Evolutionary conservation across 2,113 vertebrate species (phyloP), one percentile per base, ranked within the genome.

Genomic region (Grammomys surdaster): DNA sequence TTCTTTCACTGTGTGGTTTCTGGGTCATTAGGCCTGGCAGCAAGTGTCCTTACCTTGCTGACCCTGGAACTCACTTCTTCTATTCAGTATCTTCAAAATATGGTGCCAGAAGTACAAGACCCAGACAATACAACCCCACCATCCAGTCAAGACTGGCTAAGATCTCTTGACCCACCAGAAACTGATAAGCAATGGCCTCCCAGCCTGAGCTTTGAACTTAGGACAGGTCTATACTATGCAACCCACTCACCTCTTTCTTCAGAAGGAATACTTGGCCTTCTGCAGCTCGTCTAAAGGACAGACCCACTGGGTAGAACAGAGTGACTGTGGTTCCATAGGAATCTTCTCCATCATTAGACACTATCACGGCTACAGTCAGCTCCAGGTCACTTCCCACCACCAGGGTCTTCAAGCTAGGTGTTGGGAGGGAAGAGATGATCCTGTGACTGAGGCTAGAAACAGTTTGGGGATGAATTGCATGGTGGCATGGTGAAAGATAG

Each of bases 331-430:
- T 98, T 94, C 99, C 98, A 75, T 99, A 99, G 43, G 99, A 99
- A 93, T 99, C 98, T 95, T 99, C 99, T 0, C 97, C 98, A 0
- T 77, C 96, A 93, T 99, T 99, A 93, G 98, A 93, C 85, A 99
- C 89, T 2, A 73, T 98, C 31, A 99, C 98, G 0, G 96, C 98
- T 46, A 98, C 56, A 9, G 98, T 67, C 81, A 99, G 33, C 22
- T 99, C 98, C 1, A 98, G 98, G 90, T 98, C 97, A 67, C 98
- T 98, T 54, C 99, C 99, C 48, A 99, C 99, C 54, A 97, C 12
- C 65, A 98, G 56, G 13, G 86, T 97, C 82, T 96, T 60, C 92
- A 98, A 36, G 54, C 98, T 98, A 80, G 36, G 13, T 19, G 9
- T 48, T 31, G 36, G 43, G 13, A 20, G 26, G 76, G 7, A 43